Evolutionary conservation across 2,888 invertebrate genomes (phyloP).

Genomic region (Amorpha juglandis): DNA sequence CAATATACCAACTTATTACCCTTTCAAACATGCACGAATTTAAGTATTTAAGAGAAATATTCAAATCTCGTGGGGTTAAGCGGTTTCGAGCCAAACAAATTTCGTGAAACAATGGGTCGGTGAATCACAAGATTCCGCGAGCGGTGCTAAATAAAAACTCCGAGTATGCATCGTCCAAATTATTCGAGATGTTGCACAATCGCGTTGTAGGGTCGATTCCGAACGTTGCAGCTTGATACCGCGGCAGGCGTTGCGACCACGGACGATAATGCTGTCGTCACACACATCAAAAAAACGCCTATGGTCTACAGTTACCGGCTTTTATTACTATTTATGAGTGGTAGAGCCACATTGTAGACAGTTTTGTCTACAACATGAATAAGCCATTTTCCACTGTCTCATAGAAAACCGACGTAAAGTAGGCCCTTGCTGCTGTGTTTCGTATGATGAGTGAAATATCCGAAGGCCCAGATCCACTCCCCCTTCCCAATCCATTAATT

Average conservation of each 20-base stretch:
- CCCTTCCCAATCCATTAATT: too few species aligned
- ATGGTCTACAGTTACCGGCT: not conserved
- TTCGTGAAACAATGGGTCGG: constrained; percentile 35
- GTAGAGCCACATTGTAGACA: too few species aligned
- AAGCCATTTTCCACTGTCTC: too few species aligned
- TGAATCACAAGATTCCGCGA: constrained; percentile 51
- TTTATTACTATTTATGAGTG: too few species aligned
- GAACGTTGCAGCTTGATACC: not conserved
- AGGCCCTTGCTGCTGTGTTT: too few species aligned
- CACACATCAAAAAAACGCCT: not conserved
- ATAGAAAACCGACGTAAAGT: too few species aligned
- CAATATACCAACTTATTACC: constrained; percentile 6
- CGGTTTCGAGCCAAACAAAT: constrained; percentile 23
- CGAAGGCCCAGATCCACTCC: too few species aligned
- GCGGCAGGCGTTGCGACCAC: not conserved
- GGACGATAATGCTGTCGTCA: not conserved
- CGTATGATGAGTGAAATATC: too few species aligned
- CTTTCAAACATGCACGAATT: not conserved
- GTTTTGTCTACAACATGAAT: too few species aligned
- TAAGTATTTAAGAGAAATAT: not conserved
- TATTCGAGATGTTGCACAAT: constrained; percentile 16
- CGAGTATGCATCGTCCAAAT: constrained; percentile 11
- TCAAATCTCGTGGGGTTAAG: not conserved
- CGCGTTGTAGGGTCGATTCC: not conserved
- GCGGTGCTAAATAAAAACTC: constrained; percentile 27